Conservation (phyloP, 2,888 invertebrate species). For the Uloborus plumipes region DNA sequence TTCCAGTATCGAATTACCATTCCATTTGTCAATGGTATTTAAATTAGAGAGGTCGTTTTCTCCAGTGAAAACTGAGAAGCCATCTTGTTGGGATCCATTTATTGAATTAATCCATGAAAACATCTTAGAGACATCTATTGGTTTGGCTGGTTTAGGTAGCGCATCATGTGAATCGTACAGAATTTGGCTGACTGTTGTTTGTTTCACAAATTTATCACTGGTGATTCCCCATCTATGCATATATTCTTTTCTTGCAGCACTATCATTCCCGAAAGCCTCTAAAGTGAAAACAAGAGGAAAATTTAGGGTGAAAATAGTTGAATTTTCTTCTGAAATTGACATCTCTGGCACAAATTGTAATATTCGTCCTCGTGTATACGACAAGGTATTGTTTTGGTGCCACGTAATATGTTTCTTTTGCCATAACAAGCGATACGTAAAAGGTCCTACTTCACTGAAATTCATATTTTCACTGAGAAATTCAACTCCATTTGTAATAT, state of each 20-base stretch:
- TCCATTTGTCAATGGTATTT: conserved; percentile 23
- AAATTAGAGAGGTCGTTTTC: conserved; percentile 12
- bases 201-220: conserved; percentile 1
- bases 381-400: conserved; percentile 67
- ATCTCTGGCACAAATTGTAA: conserved; percentile 66
- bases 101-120: conserved; percentile 25
- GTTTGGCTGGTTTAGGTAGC: no score
- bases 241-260: no score
- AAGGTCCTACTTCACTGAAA: conserved; percentile 42
- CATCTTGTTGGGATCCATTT: conserved; percentile 24
- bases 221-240: neutral
- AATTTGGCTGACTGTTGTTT: neutral
- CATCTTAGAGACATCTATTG: neutral
- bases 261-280: no score
- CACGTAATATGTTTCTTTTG: conserved; percentile 68
- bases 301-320: conserved; percentile 67
- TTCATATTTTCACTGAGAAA: neutral
- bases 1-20: neutral
- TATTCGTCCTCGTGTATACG: conserved; percentile 67
- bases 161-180: neutral
- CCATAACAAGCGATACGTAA: conserved; percentile 38
- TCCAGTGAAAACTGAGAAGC: conserved; percentile 32
- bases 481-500: conserved; percentile 45
- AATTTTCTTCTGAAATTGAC: conserved; percentile 67
- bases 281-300: neutral